Conservation (phyloP, 2,113 vertebrate genomes). For the Mastomys coucha region DNA sequence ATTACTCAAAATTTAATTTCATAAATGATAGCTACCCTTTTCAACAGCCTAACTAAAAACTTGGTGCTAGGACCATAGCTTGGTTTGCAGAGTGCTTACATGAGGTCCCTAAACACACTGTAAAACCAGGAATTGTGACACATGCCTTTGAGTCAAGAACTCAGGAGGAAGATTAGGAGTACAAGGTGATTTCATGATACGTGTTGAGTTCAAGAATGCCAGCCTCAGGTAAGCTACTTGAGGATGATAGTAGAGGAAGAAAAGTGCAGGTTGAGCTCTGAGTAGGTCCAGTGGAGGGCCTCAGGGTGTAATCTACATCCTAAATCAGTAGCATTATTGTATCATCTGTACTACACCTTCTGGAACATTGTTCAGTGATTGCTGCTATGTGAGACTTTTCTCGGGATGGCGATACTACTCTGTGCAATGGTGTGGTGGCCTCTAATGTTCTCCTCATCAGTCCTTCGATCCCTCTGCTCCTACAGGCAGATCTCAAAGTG, state of each 20-base stretch:
- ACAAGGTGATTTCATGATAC: background rate
- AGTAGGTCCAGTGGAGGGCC: background rate
- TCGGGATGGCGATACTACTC: background rate
- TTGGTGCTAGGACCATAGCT: background rate
- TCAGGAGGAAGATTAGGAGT: background rate
- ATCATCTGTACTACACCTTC: background rate
- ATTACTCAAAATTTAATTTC: background rate
- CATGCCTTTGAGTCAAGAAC: too few relatives aligned
- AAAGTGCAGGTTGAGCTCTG: background rate
- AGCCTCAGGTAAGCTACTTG: background rate
- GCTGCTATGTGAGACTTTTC: background rate
- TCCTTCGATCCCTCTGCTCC: background rate
- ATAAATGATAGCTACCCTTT: background rate
- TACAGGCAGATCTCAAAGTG: background rate
- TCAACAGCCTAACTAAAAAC: constrained; percentile 20
- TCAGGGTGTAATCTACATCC: background rate
- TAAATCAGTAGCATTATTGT: background rate
- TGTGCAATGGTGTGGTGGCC: background rate
- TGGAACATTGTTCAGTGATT: background rate
- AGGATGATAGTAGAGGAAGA: background rate
- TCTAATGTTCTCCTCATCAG: background rate
- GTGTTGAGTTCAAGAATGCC: background rate
- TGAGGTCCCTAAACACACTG: background rate
- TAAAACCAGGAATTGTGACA: background rate
- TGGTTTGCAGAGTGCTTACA: background rate